Conservation (phyloP, 2,888 invertebrate species). For the Chrysopilus asiliformis region DNA sequence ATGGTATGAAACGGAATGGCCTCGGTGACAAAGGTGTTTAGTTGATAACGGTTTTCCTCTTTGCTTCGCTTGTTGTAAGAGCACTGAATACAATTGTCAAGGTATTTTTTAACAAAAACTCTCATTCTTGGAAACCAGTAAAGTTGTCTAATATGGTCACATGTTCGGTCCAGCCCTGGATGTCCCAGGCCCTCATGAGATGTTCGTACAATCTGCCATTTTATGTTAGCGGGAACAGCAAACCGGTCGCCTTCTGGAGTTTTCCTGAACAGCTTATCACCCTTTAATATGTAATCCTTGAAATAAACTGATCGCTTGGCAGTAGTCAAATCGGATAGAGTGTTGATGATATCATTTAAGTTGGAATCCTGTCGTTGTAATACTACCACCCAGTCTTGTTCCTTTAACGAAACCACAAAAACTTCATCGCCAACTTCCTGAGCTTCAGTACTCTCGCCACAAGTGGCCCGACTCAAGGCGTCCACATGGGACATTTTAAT, state of each 20-base stretch:
- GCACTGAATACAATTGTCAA: conserved; percentile 27
- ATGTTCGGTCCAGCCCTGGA: conserved; percentile 3
- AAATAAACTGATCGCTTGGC: neutral
- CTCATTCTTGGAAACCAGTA: conserved; percentile 32
- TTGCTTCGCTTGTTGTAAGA: conserved; percentile 13
- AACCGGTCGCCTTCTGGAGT: conserved; percentile 1
- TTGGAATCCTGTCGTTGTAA: too few relatives aligned
- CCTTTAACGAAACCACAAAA: too few relatives aligned
- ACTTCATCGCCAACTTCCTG: too few relatives aligned
- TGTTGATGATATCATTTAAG: too few relatives aligned
- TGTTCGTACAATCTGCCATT: too few relatives aligned
- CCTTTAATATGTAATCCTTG: conserved; percentile 7
- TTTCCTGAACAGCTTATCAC: conserved; percentile 7
- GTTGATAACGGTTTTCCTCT: neutral
- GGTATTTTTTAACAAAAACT: conserved; percentile 25
- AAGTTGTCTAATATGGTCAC: conserved; percentile 8
- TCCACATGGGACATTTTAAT: too few relatives aligned
- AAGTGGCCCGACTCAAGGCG: neutral
- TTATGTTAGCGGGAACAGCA: too few relatives aligned
- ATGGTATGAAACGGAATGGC: conserved; percentile 19
- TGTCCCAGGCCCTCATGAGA: too few relatives aligned
- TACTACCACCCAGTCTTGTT: too few relatives aligned
- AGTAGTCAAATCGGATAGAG: neutral
- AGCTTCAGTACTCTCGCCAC: neutral
- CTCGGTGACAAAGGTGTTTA: neutral